A percentile compares a stretch with the other conserved stretches of the same genome.
Evolutionary conservation across 2,113 vertebrate genomes (phyloP).

Genomic region (Petrocephalus microphthalmus): DNA sequence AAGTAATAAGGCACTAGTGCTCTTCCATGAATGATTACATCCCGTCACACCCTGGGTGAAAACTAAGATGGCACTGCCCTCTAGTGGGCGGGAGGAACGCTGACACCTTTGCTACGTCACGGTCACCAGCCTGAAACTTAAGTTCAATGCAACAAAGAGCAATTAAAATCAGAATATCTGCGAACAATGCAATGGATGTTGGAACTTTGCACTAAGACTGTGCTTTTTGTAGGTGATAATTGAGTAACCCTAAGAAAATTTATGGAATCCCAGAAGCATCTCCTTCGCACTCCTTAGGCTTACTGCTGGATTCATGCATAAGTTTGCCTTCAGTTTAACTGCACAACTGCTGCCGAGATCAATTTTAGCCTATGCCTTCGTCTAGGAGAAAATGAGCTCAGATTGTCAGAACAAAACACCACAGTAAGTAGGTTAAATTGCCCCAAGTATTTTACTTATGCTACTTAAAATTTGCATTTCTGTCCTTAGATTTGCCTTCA

Average conservation of each 20-base stretch:
- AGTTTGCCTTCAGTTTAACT: background rate
- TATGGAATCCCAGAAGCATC: background rate
- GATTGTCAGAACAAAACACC: background rate
- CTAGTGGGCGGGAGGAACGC: background rate
- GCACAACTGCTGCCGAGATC: background rate
- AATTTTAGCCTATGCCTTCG: too few relatives aligned
- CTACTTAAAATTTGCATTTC: background rate
- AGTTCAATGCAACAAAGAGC: background rate
- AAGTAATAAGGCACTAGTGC: background rate
- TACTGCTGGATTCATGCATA: background rate
- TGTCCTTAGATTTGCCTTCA: background rate
- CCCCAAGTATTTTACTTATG: background rate
- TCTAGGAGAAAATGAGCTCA: too few relatives aligned
- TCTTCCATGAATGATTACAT: background rate
- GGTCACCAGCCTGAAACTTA: background rate
- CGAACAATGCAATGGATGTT: background rate
- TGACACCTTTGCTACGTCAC: background rate
- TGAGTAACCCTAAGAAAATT: background rate
- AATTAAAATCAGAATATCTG: background rate
- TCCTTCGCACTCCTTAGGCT: background rate
- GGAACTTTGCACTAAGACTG: background rate
- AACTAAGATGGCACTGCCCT: background rate
- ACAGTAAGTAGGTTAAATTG: background rate
- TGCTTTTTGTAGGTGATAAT: background rate
- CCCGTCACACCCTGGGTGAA: background rate